Evolutionary conservation across 2,888 invertebrate genomes (phyloP).

Genomic region (Anaspis maculata): DNA sequence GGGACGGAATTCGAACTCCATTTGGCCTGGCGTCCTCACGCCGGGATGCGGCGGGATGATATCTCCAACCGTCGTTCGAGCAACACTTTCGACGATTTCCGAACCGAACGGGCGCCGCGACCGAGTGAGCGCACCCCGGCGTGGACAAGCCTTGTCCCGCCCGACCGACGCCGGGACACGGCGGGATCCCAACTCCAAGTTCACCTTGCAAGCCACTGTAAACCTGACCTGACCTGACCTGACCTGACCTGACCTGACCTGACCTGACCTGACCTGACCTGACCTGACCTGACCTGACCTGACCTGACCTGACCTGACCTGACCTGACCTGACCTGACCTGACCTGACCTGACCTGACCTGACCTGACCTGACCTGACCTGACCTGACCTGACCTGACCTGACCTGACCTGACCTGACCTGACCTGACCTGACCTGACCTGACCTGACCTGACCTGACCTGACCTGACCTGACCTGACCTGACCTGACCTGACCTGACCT

Average conservation of each 20-base stretch:
- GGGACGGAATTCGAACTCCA: too few relatives aligned
- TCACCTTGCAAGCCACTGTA: too few relatives aligned
- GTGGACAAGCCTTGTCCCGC: too few relatives aligned
- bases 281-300: conserved; percentile 12
- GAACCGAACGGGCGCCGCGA: too few relatives aligned
- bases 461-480: conserved; percentile 43
- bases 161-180: too few relatives aligned
- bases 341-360: conserved; percentile 13
- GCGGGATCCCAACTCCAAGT: too few relatives aligned
- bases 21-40: too few relatives aligned
- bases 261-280: conserved; percentile 13
- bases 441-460: conserved; percentile 43
- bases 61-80: too few relatives aligned
- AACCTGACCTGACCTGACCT: conserved; percentile 13
- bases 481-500: conserved; percentile 28
- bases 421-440: conserved; percentile 42
- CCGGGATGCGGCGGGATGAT: too few relatives aligned
- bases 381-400: conserved; percentile 35
- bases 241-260: conserved; percentile 13
- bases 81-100: too few relatives aligned
- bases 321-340: conserved; percentile 13
- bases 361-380: conserved; percentile 13
- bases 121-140: too few relatives aligned
- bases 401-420: conserved; percentile 49
- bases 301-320: conserved; percentile 13